These are phyloP conservation scores for Drosophila subpulchrella DNA, from an alignment of 1,140 invertebrate genomes.

Conservation along the genomic window DNA sequence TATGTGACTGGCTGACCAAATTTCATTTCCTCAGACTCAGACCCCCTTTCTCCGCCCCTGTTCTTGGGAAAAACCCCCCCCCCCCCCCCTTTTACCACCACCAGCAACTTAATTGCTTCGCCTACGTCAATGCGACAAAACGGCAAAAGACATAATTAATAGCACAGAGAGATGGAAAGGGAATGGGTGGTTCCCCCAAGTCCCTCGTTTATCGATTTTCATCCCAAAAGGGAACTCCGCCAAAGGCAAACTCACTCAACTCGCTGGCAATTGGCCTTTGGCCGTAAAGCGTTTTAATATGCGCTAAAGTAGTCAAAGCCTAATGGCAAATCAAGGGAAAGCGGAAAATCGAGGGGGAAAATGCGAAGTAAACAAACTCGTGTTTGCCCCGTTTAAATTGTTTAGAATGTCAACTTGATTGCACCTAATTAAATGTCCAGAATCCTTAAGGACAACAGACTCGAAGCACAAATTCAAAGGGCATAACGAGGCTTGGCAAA, in stretches of 20 bases:
- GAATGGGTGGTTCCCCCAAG: background rate
- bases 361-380: conserved; percentile 21
- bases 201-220: conserved; percentile 71
- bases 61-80: background rate
- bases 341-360: conserved; percentile 1
- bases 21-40: conserved; percentile 30
- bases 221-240: conserved; percentile 13
- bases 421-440: conserved; percentile 79
- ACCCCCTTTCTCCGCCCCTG: background rate
- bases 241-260: conserved; percentile 27
- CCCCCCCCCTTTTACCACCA: conserved; percentile 1
- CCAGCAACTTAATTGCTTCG: conserved; percentile 74
- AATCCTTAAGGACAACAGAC: conserved; percentile 75
- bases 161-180: conserved; percentile 30
- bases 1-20: conserved; percentile 69
- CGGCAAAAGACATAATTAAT: conserved; percentile 83
- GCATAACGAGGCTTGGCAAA: background rate
- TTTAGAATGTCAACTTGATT: conserved; percentile 83
- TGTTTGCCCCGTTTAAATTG: conserved; percentile 80
- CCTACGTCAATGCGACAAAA: conserved; percentile 78
- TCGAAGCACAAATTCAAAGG: background rate
- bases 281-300: conserved; percentile 81
- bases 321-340: background rate
- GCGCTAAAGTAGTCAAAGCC: conserved; percentile 58
- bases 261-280: conserved; percentile 67